Conservation (phyloP, 1,140 invertebrate genomes). For the Drosophila tsacasi region DNA sequence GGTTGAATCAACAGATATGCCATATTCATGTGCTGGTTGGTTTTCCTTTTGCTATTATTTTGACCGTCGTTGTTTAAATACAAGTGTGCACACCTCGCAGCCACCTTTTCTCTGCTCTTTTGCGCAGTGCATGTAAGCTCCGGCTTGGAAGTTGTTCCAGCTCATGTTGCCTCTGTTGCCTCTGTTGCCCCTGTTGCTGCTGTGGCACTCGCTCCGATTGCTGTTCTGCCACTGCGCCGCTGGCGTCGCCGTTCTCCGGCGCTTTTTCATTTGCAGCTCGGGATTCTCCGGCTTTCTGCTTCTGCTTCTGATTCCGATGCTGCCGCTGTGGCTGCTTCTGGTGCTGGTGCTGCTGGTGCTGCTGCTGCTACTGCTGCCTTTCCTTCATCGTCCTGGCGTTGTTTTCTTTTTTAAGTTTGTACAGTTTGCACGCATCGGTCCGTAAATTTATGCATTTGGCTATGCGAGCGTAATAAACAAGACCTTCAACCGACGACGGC, state of each 20-base stretch:
- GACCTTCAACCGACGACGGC: slow-evolving; percentile 78
- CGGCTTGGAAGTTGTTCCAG: slow-evolving; percentile 61
- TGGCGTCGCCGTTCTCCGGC: slow-evolving; percentile 40
- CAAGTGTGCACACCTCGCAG: slow-evolving; percentile 18
- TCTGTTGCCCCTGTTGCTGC: slow-evolving; percentile 8
- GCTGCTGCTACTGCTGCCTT: slow-evolving; percentile 2
- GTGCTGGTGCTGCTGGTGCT: neutral
- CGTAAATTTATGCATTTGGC: slow-evolving; percentile 84
- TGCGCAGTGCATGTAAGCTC: slow-evolving; percentile 69
- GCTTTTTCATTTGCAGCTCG: slow-evolving; percentile 76
- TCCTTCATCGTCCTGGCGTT: slow-evolving; percentile 24
- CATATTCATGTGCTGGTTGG: slow-evolving; percentile 3
- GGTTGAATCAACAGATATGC: slow-evolving; percentile 8
- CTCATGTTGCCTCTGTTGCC: slow-evolving; percentile 15
- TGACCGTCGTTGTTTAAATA: slow-evolving; percentile 29
- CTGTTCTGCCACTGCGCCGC: slow-evolving; percentile 24
- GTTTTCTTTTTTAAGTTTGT: slow-evolving; percentile 72
- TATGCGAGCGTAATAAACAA: slow-evolving; percentile 83
- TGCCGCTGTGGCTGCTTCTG: neutral
- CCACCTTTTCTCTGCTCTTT: slow-evolving; percentile 43
- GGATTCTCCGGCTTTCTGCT: slow-evolving; percentile 59
- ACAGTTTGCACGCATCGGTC: slow-evolving; percentile 83
- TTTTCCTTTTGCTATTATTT: slow-evolving; percentile 15
- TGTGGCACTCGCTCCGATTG: slow-evolving; percentile 27
- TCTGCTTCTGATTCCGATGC: slow-evolving; percentile 14